Evolutionary conservation across 2,888 invertebrate genomes (phyloP).

Genomic region (Lysandra bellargus): DNA sequence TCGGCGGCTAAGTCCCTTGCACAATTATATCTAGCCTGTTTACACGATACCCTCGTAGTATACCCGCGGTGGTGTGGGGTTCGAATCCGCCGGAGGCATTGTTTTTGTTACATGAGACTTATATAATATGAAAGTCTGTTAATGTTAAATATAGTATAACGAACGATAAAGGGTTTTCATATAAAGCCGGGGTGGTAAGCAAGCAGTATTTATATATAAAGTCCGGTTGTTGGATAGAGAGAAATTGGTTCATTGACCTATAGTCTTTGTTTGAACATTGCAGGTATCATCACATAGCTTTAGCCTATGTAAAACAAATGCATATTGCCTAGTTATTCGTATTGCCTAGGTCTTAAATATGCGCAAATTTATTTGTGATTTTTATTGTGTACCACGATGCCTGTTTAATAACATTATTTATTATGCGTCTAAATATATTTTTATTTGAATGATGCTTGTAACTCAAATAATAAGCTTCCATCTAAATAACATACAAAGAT

Average conservation of each 20-base stretch:
- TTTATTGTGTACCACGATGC: neutral
- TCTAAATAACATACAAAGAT: neutral
- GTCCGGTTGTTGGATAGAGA: too few relatives aligned
- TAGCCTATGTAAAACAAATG: too few relatives aligned
- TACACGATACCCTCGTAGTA: neutral
- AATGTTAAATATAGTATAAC: neutral
- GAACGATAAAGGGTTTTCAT: neutral
- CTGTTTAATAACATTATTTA: neutral
- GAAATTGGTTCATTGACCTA: too few relatives aligned
- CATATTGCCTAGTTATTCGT: too few relatives aligned
- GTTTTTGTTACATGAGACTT: conserved; percentile 22
- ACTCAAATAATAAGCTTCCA: neutral
- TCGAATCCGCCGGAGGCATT: conserved; percentile 11
- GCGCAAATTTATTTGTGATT: too few relatives aligned
- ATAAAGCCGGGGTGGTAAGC: neutral
- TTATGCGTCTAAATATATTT: neutral
- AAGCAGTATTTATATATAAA: neutral
- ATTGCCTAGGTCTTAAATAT: too few relatives aligned
- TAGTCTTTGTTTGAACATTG: too few relatives aligned
- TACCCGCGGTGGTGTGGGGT: neutral
- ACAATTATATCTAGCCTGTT: conserved; percentile 11
- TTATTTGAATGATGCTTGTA: neutral
- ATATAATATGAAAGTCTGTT: neutral
- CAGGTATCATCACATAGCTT: too few relatives aligned
- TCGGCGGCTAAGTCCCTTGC: conserved; percentile 53